Base-by-base conservation (phyloP, 2,113 vertebrate genomes). In the Gadus macrocephalus region DNA sequence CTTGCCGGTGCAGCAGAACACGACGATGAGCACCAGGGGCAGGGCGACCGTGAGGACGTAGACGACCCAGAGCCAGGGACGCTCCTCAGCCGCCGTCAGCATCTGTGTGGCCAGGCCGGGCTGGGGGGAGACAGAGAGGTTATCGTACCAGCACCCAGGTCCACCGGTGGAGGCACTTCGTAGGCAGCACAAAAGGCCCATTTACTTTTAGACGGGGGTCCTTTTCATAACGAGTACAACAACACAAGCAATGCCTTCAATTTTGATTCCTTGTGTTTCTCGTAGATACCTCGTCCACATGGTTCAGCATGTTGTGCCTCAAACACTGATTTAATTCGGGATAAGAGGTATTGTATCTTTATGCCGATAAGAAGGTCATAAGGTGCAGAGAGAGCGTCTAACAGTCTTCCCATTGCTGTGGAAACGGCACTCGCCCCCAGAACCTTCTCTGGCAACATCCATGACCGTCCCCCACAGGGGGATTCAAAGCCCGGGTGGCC, bases 1-100 rank as follows among this genome's bases (percentile, higher is more conserved):
- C 95, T 99, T 99, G 65, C 96, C 96, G 35, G 96, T 95, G 79
- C 96, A 99, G 92, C 96, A 99, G 93, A 99, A 99, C 70, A 98
- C 91, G 11, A 98, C 81, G 80, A 99, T 91, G 58, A 99, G 95
- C 75, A 99, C 91, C 25, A 98, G 89, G 0, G 97, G 96, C 35
- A 99, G 73, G 64, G 95, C 97, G 64, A 98, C 95, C 0, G 95
- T 99, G 68, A 99, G 89, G 72, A 96, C 92, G 73, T 99, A 99
- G 63, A 99, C 94, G 2, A 97, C 86, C 97, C 97, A 99, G 53
- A 99, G 94, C 97, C 97, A 99, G 0, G 96, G 97, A 55, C 95
- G 93, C 76, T 98, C 96, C 78, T 98, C 95, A 1, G 96, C 96
- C 3, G 96, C 97, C 1, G 86, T 92, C 70, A 98, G 85, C 95